Percentiles rank a stretch among this genome's conserved stretches.
Conservation (phyloP, 2,797 vertebrate species). For the Gila robusta region DNA sequence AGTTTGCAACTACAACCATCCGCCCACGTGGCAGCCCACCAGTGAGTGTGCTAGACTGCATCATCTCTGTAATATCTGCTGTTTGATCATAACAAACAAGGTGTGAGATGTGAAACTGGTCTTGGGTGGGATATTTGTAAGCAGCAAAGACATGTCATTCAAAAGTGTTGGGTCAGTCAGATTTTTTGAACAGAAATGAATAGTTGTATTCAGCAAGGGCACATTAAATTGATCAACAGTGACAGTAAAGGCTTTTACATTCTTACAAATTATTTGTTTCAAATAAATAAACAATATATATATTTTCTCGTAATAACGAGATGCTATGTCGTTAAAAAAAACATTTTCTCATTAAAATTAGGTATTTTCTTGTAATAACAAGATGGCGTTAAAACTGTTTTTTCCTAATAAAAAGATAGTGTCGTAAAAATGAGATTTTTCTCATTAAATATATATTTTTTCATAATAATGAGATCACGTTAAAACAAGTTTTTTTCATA, state of each 20-base stretch:
- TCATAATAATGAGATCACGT: no score
- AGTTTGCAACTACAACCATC: slow-evolving; percentile 75
- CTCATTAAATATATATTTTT: no score
- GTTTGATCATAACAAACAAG: neutral
- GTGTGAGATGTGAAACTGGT: neutral
- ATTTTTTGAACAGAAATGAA: neutral
- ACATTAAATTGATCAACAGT: neutral
- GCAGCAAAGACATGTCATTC: neutral
- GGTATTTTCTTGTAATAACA: no score
- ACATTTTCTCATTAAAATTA: no score
- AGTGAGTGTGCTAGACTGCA: slow-evolving; percentile 64
- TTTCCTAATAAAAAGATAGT: no score
- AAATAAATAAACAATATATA: no score
- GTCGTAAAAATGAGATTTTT: no score
- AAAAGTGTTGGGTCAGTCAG: neutral
- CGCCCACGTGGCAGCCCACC: slow-evolving; percentile 74
- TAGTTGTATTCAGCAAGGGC: neutral
- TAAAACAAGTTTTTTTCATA: no score
- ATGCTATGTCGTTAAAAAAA: no score
- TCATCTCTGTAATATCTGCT: slow-evolving; percentile 28
- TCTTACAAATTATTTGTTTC: neutral
- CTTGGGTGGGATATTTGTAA: neutral
- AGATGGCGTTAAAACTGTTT: no score
- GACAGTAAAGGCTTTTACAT: neutral
- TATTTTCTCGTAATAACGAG: no score